Base-by-base conservation (phyloP, 2,113 vertebrate genomes). In the Tonatia bakeri region DNA sequence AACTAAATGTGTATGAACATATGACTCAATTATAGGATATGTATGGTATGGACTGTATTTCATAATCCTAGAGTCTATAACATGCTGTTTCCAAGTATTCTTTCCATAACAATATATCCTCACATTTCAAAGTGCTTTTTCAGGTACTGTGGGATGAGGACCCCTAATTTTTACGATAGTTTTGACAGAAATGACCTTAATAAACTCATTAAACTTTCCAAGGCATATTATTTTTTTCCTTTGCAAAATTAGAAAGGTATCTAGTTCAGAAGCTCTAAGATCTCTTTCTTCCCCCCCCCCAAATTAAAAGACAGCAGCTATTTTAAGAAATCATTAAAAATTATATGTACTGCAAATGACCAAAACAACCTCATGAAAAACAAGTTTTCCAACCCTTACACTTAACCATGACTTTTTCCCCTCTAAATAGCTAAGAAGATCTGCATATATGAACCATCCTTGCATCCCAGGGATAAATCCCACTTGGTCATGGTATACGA, bases 321-420 rank as follows among this genome's bases (percentile, higher is more conserved):
- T 54, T 70, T 73, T 75, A 77, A 64, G 31, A 92, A 77, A 31
- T 75, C 19, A 65, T 73, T 90, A 89, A 81, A 88, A 85, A 45
- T 50, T 52, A 17, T 40, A 7, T 28, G 12, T 40, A 15, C 11
- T 31, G 24, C 6, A 67, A 87, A 85, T 86, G 45, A 31, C 7
- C 7, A 76, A 90, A 7, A 40, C 3, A 38, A 54, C 56, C 36
- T 67, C 45, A 52, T 14, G 33, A n/a, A 20, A 90, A 90, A 20
- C 2, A n/a, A 43, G 7, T 31, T 90, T 75, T 82, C 36, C 54
- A 43, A 22, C 36, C 15, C 33, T 50, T 56, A 64, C 19, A 19
- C 36, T 64, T 92, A 31, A 65, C 1, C 45, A 56, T 86, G 6
- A 54, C 72, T 17, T 67, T 79, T 38, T 8, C 13, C 14, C 67